These are phyloP conservation scores for Oryzias sinensis DNA, from an alignment of 2,797 vertebrate species.

Conservation along the genomic window DNA sequence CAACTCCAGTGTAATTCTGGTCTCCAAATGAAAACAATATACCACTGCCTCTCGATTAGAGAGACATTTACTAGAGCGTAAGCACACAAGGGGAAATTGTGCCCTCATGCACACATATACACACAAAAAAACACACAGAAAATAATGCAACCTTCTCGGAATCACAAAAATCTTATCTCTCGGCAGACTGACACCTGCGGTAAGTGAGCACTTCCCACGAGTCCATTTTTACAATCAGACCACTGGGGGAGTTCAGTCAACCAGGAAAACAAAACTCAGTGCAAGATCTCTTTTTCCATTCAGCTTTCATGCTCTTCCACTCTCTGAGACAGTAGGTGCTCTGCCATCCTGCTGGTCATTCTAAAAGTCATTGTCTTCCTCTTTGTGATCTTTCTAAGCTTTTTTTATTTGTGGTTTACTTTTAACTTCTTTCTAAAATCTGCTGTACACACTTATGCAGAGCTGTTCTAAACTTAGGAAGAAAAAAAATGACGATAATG, in stretches of 20 bases:
- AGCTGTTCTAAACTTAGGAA: too few species aligned
- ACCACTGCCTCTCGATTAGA: slow-evolving; percentile 43
- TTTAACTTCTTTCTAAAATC: slow-evolving; percentile 6
- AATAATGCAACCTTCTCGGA: slow-evolving; percentile 61
- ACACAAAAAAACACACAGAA: slow-evolving; percentile 17
- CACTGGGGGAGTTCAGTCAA: slow-evolving; percentile 72
- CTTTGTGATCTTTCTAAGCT: slow-evolving; percentile 3
- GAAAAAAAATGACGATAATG: slow-evolving; percentile 1
- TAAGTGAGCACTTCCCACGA: slow-evolving; percentile 72
- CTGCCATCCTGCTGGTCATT: slow-evolving; percentile 74
- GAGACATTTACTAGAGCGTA: slow-evolving; percentile 51
- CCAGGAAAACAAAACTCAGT: slow-evolving; percentile 69
- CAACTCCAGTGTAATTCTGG: slow-evolving; percentile 47
- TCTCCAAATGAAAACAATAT: slow-evolving; percentile 50
- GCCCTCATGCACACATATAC: slow-evolving; percentile 17
- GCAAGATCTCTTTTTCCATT: slow-evolving; percentile 48
- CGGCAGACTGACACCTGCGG: slow-evolving; percentile 73
- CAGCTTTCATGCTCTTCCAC: slow-evolving; percentile 13
- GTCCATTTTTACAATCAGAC: slow-evolving; percentile 70
- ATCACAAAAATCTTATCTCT: slow-evolving; percentile 76
- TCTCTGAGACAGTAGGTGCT: slow-evolving; percentile 62
- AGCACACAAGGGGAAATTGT: slow-evolving; percentile 29
- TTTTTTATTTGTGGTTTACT: too few species aligned
- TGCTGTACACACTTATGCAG: too few species aligned
- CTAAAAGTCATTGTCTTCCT: slow-evolving; percentile 28